Base-by-base conservation (phyloP, 1,140 invertebrate genomes). In the Orussus abietinus region DNA sequence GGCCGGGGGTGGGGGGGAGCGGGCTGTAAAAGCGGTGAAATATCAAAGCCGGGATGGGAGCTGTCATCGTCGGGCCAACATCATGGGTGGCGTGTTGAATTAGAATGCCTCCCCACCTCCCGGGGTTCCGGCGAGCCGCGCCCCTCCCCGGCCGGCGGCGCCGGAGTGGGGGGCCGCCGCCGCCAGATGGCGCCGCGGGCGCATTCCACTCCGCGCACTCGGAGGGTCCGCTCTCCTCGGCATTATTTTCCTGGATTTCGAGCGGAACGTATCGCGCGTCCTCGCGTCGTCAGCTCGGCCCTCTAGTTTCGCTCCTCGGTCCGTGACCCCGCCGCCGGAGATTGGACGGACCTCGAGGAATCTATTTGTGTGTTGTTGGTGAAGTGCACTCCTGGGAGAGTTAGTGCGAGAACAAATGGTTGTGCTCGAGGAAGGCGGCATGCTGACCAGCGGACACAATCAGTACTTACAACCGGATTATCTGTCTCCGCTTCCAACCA, bases 391-490 rank as follows among this genome's bases (percentile, higher is more conserved):
- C 2, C 2, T n/a, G 9, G 31, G 3, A 11, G 13, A 13, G 11
- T 19, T 18, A 36, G 34, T 36, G 34, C 18, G 47, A 45, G 47
- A 45, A 55, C 78, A 83, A 86, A 91, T 92, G 89, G 88, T 91
- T 79, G 88, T 92, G 67, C 80, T 92, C 73, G 88, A 91, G 81
- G 85, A 86, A 75, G 84, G 84, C 77, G 86, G 83, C 76, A 92
- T 92, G 86, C 82, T 91, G 80, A 85, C 88, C 69, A 81, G 84
- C 64, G 85, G 86, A 69, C 86, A 83, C 59, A 92, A 91, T 78
- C 90, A 94, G 77, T 94, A 94, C 74, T 76, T 94, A 50, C 89
- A 92, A 72, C 90, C 90, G 69, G 91, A 94, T 78, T 93, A 93
- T 76, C 77, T 93, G 59, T 88, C 89, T 53, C 90, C 90, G 57